These are phyloP conservation scores for Apostichopus californicus DNA, from an alignment of 35 echinoderm and acorn worm genomes.

Conservation along the genomic window DNA sequence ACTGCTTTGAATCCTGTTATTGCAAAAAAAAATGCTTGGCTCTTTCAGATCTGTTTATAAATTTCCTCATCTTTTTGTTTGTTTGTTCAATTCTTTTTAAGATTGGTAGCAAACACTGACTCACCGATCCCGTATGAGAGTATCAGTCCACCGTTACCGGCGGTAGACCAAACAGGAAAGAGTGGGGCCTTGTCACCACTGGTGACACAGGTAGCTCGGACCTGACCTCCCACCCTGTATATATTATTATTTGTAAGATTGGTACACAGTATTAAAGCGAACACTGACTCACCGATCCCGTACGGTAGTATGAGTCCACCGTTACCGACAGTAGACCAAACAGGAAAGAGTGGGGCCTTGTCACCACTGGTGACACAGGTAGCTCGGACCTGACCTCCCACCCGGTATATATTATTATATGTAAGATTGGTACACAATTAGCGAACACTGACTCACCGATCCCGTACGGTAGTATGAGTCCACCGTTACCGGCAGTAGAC, in stretches of 20 bases:
- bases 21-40: no score
- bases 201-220: conserved; percentile 64
- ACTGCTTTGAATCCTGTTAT: no score
- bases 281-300: conserved; percentile 4
- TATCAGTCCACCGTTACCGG: conserved; percentile 3
- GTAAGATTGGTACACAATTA: no score
- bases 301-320: conserved; percentile 10
- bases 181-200: conserved; percentile 67
- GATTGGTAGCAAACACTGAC: not conserved
- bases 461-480: conserved; percentile 1
- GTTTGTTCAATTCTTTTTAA: no score
- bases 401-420: conserved; percentile 23
- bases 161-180: conserved; percentile 59
- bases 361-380: conserved; percentile 78
- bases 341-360: conserved; percentile 64
- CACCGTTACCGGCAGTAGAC: not conserved
- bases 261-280: not conserved
- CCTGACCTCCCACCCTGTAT: conserved; percentile 31
- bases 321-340: conserved; percentile 28
- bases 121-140: conserved; percentile 3
- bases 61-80: no score
- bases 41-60: no score
- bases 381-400: conserved; percentile 10
- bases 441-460: conserved; percentile 1
- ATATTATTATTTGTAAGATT: not conserved